Conservation (phyloP, 2,113 vertebrate species). For the Felis chaus region DNA sequence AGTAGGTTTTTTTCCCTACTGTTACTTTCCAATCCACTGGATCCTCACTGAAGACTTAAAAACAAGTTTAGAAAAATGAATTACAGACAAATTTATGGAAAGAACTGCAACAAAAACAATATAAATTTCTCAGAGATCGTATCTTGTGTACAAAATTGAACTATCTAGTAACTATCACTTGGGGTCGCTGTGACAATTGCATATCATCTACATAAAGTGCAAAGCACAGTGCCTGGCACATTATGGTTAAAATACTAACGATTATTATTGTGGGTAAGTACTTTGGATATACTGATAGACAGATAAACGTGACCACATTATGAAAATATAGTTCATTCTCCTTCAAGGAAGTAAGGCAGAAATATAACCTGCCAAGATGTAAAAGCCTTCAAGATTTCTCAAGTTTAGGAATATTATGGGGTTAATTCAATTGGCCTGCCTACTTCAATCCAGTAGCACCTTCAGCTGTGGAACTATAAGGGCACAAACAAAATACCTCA, state of each 20-base stretch:
- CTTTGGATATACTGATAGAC: neutral
- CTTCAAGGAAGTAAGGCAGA: neutral
- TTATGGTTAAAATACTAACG: neutral
- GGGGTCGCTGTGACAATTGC: neutral
- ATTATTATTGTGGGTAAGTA: neutral
- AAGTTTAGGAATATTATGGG: neutral
- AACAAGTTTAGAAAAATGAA: constrained; percentile 31
- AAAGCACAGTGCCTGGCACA: neutral
- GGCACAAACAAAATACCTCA: neutral
- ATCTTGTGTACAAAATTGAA: neutral
- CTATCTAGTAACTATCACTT: neutral
- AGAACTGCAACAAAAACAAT: neutral
- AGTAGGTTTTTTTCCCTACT: neutral
- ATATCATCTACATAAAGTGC: neutral
- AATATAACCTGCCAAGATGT: neutral
- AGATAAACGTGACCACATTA: neutral
- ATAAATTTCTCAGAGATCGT: neutral
- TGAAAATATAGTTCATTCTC: neutral
- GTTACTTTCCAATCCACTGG: neutral
- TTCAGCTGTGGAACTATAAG: neutral
- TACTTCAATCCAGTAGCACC: neutral
- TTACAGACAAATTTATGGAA: neutral
- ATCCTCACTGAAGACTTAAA: neutral
- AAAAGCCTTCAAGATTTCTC: neutral
- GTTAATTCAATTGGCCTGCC: neutral